Percentiles rank a stretch among this genome's conserved stretches.
Evolutionary conservation across 2,888 invertebrate species (phyloP).

Genomic region (Zelleria hepariella): DNA sequence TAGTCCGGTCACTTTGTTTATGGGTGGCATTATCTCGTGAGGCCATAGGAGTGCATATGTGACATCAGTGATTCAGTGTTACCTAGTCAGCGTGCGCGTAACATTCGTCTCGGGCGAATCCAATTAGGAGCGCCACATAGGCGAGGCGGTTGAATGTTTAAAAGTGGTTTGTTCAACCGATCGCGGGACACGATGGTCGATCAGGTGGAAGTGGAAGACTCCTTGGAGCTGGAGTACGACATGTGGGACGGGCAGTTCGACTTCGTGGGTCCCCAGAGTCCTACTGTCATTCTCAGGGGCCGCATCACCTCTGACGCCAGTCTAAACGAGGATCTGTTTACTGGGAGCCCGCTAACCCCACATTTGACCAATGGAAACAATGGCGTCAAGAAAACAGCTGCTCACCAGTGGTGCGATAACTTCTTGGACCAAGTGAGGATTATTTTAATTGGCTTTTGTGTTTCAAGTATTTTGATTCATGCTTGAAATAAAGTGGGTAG

Average conservation of each 20-base stretch:
- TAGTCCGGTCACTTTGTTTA: constrained; percentile 22
- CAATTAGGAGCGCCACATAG: constrained; percentile 19
- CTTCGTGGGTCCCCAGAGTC: constrained; percentile 77
- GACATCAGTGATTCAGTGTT: constrained; percentile 37
- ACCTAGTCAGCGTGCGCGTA: constrained; percentile 10
- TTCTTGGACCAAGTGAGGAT: constrained; percentile 74
- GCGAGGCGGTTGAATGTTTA: constrained; percentile 54
- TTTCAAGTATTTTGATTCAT: background rate
- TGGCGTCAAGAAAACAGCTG: constrained; percentile 69
- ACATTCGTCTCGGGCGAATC: background rate
- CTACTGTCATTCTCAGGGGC: constrained; percentile 38
- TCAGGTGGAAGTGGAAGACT: constrained; percentile 64
- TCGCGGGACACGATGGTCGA: constrained; percentile 60
- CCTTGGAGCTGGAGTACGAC: constrained; percentile 84
- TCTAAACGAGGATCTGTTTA: constrained; percentile 61
- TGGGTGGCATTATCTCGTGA: constrained; percentile 12
- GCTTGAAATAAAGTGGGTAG: background rate
- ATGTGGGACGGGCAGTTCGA: constrained; percentile 93
- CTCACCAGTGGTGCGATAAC: constrained; percentile 73
- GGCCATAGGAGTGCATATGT: constrained; percentile 32
- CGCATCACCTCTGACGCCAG: constrained; percentile 55
- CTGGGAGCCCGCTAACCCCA: constrained; percentile 58
- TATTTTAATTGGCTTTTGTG: background rate
- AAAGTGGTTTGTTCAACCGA: constrained; percentile 58
- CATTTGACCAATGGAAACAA: constrained; percentile 62